Base-by-base conservation (phyloP, 2,113 vertebrate species). In the Indri indri region DNA sequence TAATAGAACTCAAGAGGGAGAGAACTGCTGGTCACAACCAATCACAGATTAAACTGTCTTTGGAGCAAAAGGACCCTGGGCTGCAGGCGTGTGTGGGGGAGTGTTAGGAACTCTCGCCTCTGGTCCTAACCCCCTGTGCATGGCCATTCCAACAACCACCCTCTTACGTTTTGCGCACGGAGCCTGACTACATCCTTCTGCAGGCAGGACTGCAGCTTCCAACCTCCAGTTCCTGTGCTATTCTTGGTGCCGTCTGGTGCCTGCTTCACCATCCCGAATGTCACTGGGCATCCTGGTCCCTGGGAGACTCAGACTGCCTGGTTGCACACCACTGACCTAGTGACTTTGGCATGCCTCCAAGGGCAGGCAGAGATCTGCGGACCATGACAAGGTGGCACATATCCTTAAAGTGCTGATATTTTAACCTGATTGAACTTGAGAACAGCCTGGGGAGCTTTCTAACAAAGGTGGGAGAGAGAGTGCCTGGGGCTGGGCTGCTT, bases 1-100 rank as follows among this genome's bases (percentile, higher is more conserved):
- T 94, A 95, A 90, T 87, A 77, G 84, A 81, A 32, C 81, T 88
- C 88, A 68, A 52, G 90, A 94, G 76, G 59, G 70, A 77, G 59
- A 94, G 83, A 93, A 85, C 73, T 71, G 13, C 79, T 61, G 59
- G 70, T 70, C 65, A 81, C 27, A 34, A 14, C 45, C 54, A 90
- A 59, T 74, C 76, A 65, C 10, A 84, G 66, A 80, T 73, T 92
- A 50, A 66, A 14, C 13, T 84, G 45, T 80, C 57, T 85, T 95
- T 63, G 40, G 59, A 68, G 30, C 42, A 30, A 83, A 95, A 52
- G 54, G 37, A 47, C 20, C n/a, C 65, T 54, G 23, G 37, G 45
- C 13, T 91, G 10, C 27, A 73, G 40, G 37, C 52, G 3, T 45
- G 18, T 71, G 59, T 12, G 27, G n/a, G 4, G 1, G 30, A 23